A percentile compares a stretch with the other conserved stretches of the same genome.
Conservation (phyloP, 2,888 invertebrate species). For the Pandemis heparana region DNA sequence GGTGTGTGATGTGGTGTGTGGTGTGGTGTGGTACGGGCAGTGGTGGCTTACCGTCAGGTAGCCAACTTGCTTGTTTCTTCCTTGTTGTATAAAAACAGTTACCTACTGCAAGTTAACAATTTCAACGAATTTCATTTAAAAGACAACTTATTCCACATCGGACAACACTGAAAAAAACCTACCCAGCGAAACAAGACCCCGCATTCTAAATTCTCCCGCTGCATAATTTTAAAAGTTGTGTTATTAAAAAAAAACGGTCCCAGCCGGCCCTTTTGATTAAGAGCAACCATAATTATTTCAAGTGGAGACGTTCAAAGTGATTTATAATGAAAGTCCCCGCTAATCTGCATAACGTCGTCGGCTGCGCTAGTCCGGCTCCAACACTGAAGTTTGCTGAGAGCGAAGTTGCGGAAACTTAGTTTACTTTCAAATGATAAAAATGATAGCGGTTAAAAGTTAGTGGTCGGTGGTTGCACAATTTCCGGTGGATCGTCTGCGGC, state of each 20-base stretch:
- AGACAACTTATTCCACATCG: not conserved
- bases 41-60: too few relatives aligned
- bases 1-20: too few relatives aligned
- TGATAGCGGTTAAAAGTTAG: conserved; percentile 13
- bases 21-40: too few relatives aligned
- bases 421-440: conserved; percentile 16
- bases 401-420: conserved; percentile 19
- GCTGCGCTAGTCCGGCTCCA: not conserved
- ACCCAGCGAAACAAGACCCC: not conserved
- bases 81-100: too few relatives aligned
- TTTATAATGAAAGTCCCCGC: conserved; percentile 57
- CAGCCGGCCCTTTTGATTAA: conserved; percentile 51
- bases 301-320: conserved; percentile 57
- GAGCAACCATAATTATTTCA: conserved; percentile 61
- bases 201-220: conserved; percentile 12
- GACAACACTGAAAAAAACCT: not conserved
- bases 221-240: conserved; percentile 41
- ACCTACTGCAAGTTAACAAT: not conserved
- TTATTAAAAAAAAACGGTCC: conserved; percentile 42
- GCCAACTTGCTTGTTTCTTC: too few relatives aligned
- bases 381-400: conserved; percentile 16
- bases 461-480: not conserved
- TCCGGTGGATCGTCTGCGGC: not conserved
- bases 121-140: not conserved
- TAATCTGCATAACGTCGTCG: conserved; percentile 61